A percentile compares a stretch with the other conserved stretches of the same genome.
Evolutionary conservation across 1,140 invertebrate genomes (phyloP).

Genomic region (Drosophila pseudoobscura): DNA sequence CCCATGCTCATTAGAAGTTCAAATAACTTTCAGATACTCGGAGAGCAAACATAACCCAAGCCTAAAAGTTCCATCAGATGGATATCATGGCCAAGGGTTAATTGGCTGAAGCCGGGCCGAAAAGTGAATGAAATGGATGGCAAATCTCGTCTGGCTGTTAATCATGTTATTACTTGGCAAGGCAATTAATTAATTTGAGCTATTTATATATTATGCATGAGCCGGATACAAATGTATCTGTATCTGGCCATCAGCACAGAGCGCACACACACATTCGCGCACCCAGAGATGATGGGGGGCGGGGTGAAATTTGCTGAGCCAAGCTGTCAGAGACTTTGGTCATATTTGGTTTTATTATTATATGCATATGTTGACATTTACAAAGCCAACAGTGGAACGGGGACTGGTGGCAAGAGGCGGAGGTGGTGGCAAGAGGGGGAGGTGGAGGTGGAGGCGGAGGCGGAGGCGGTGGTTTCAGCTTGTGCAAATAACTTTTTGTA

Average conservation of each 20-base stretch:
- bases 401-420: background rate
- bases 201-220: constrained; percentile 70
- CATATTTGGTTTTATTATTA: constrained; percentile 81
- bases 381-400: constrained; percentile 41
- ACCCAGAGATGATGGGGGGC: background rate
- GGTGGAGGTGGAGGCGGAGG: constrained; percentile 37
- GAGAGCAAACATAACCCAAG: constrained; percentile 38
- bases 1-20: constrained; percentile 48
- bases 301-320: constrained; percentile 65
- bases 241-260: constrained; percentile 39
- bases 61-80: constrained; percentile 34
- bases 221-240: constrained; percentile 62
- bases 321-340: constrained; percentile 71
- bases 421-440: background rate
- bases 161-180: constrained; percentile 74
- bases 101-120: constrained; percentile 61
- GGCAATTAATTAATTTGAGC: constrained; percentile 79
- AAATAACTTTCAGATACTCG: constrained; percentile 64
- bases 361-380: constrained; percentile 81
- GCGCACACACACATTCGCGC: constrained; percentile 4
- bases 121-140: constrained; percentile 29
- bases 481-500: constrained; percentile 76
- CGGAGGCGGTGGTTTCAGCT: constrained; percentile 47
- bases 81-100: constrained; percentile 60
- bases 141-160: constrained; percentile 46